phyloP scores from a whole-genome alignment of 1,140 invertebrate genomes.

The Tetraneura akinire region DNA sequence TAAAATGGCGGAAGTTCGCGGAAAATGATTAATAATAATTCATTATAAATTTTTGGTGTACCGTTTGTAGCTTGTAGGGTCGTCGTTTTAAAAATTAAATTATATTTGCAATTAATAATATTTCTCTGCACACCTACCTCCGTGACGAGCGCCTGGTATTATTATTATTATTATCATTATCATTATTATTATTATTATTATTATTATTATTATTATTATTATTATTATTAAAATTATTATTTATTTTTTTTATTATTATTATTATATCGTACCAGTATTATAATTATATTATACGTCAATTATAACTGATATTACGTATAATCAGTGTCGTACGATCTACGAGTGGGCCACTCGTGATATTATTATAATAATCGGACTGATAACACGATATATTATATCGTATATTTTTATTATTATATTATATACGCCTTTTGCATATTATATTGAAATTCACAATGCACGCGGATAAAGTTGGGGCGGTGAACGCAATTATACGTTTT shows the following conservation, averaged over 20 bases:
- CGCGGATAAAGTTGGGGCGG: background rate
- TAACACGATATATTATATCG: background rate
- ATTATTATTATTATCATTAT: background rate
- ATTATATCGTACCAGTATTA: background rate
- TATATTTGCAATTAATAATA: background rate
- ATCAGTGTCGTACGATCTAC: background rate
- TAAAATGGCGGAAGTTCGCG: background rate
- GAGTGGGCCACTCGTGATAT: slow-evolving; percentile 6
- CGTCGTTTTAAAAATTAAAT: background rate
- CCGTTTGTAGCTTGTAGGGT: background rate
- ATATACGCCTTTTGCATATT: slow-evolving; percentile 2
- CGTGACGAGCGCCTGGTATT: background rate
- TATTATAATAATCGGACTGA: slow-evolving; percentile 2
- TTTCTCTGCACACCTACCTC: no score
- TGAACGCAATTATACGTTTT: background rate
- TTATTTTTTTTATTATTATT: background rate
- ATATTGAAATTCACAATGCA: background rate
- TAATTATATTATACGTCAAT: background rate
- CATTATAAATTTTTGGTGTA: slow-evolving; percentile 1
- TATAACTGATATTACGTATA: background rate
- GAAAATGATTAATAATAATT: background rate
- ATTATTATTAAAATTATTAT: no score
- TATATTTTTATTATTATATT: no score
- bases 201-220: no score
- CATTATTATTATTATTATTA: background rate